Base-by-base conservation (phyloP, 1,140 invertebrate species). In the Lethrus apterus region DNA sequence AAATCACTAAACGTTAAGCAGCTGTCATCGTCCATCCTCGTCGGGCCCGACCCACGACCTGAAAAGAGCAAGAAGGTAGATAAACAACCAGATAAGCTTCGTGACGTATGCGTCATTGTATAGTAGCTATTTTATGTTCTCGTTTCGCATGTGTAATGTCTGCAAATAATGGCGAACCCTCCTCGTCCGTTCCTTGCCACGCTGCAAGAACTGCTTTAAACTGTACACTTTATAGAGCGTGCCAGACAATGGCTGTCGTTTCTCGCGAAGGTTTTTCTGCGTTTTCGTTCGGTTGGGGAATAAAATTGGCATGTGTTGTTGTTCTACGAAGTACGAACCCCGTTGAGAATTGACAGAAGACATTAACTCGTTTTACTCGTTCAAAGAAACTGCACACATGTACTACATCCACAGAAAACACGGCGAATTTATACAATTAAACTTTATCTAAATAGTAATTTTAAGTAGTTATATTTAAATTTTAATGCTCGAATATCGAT, bases 131-230 rank as follows among this genome's bases (percentile, higher is more conserved):
- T 60, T 60, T 60, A 59, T 59, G 48, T 42, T 21, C 31, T 41
- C 36, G 36, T 44, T 29, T 44, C 45, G 51, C 38, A 34, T 34
- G 53, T 58, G 57, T 64, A 63, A 63, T 63, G 57, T 59, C 52
- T 57, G 58, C 59, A 54, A 58, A 65, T 65, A 65, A 63, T 63
- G 63, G 54, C 38, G 51, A 44, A 48, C 50, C 47, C 46, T 53
- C 50, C 46, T 46, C 57, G 50, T 51, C 52, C 48, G 43, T 55
- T 54, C 40, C 40, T 35, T 29, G 29, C 42, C 14, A 15, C 23
- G 36, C 46, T 46, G 32, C 47, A 51, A 48, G 44, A 55, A 49
- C 48, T 55, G 48, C 53, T 59, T 52, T 63, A 65, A 65, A 65
- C 44, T 57, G 49, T 50, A 51, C 44, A 54, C 43, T 65, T 65